These are phyloP conservation scores for Phoeniculus purpureus DNA, from an alignment of 2,797 vertebrate species.

Conservation along the genomic window DNA sequence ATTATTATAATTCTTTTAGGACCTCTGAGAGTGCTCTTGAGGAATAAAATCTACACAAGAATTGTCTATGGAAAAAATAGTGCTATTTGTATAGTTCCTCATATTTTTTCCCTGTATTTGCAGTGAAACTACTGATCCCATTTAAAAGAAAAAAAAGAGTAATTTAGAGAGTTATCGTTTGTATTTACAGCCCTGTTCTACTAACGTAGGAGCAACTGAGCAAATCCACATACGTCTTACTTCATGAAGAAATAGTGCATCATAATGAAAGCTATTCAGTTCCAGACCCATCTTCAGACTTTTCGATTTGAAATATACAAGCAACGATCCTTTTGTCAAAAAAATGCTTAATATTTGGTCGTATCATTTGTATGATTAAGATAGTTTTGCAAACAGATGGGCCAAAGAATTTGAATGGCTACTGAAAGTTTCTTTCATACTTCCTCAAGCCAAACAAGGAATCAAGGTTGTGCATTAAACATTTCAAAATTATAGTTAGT, in stretches of 20 bases:
- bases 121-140: neutral
- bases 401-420: neutral
- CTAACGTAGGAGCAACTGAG: neutral
- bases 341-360: neutral
- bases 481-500: neutral
- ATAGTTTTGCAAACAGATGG: neutral
- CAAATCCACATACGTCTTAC: neutral
- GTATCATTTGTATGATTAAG: neutral
- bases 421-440: neutral
- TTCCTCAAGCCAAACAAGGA: neutral
- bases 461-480: neutral
- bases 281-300: neutral
- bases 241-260: conserved; percentile 3
- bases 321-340: neutral
- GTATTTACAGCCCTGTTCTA: neutral
- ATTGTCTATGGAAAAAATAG: neutral
- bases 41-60: neutral
- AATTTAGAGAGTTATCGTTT: neutral
- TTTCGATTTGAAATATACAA: neutral
- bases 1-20: neutral
- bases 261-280: neutral
- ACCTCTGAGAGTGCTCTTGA: neutral
- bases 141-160: neutral
- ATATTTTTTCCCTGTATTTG: neutral
- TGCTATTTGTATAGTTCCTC: neutral